Base-by-base conservation (phyloP, 2,888 invertebrate genomes). In the Clepsis dumicolana region DNA sequence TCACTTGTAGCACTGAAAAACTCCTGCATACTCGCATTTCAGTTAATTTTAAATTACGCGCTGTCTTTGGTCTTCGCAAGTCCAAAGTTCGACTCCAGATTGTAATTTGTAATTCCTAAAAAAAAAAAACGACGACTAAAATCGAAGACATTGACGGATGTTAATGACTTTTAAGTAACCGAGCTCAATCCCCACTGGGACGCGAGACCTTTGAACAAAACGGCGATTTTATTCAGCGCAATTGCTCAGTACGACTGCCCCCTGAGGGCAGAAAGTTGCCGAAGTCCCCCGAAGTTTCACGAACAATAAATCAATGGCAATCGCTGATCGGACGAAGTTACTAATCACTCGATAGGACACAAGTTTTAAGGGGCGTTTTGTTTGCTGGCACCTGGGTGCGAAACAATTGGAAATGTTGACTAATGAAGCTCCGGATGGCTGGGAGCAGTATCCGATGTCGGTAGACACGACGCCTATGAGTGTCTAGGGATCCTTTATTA, bases 251-350 rank as follows among this genome's bases (percentile, higher is more conserved):
- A 67, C 73, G 72, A 75, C 80, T 79, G 74, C 72, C 78, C 81
- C 75, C 71, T 71, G 66, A 77, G 79, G 80, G 81, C 80, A 44
- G 32, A 35, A 68, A 68, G 79, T 83, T 79, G 83, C 78, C 72
- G 78, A 89, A 89, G 81, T 90, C 21, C 21, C 3, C 48, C 48
- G 48, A 48, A 48, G 21, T 18, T 48, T 48, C 3, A 21, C 48
- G 48, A 66, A 89, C 89, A 91, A 93, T 93, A 91, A 93, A 93
- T 93, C 92, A 93, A 93, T 90, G 90, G 91, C 90, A 91, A 91
- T 92, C 88, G 87, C 89, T 89, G 59, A 90, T 90, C 89, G 56
- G n/a, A 18, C 86, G 87, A 90, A 91, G 90, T 91, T 90, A 88
- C 89, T 91, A 90, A 91, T 92, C 90, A 90, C 90, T 79, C 75